These are phyloP conservation scores for Callocephalon fimbriatum DNA, from an alignment of 2,113 vertebrate species.

Conservation along the genomic window DNA sequence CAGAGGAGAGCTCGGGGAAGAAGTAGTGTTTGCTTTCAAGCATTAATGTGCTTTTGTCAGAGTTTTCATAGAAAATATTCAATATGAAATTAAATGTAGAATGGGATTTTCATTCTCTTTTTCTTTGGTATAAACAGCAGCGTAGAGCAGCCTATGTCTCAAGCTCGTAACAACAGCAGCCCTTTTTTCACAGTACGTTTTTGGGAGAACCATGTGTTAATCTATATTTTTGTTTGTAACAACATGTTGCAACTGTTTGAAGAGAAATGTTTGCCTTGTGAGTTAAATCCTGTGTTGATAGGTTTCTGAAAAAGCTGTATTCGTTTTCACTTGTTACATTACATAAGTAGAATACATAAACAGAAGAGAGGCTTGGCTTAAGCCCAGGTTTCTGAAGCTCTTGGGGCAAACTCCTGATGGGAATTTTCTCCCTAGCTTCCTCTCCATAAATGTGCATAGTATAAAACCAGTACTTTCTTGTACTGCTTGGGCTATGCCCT, in stretches of 20 bases:
- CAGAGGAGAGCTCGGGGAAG: neutral
- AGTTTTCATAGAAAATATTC: neutral
- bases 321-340: conserved; percentile 41
- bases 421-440: conserved; percentile 20
- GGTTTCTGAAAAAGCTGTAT: neutral
- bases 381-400: conserved; percentile 9
- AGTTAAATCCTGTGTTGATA: conserved; percentile 55
- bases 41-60: neutral
- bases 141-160: neutral
- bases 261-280: conserved; percentile 32
- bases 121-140: neutral
- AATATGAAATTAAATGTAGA: neutral
- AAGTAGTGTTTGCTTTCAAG: neutral
- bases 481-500: neutral
- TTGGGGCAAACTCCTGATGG: neutral
- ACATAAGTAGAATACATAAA: conserved; percentile 51
- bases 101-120: neutral
- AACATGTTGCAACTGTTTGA: conserved; percentile 45
- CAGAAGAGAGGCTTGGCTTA: conserved; percentile 8
- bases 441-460: conserved; percentile 23
- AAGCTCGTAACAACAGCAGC: neutral
- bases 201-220: neutral
- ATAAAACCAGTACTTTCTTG: neutral
- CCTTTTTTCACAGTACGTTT: neutral
- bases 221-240: neutral